Evolutionary conservation across 1,140 invertebrate species (phyloP).

Genomic region (Drosophila kurseongensis): DNA sequence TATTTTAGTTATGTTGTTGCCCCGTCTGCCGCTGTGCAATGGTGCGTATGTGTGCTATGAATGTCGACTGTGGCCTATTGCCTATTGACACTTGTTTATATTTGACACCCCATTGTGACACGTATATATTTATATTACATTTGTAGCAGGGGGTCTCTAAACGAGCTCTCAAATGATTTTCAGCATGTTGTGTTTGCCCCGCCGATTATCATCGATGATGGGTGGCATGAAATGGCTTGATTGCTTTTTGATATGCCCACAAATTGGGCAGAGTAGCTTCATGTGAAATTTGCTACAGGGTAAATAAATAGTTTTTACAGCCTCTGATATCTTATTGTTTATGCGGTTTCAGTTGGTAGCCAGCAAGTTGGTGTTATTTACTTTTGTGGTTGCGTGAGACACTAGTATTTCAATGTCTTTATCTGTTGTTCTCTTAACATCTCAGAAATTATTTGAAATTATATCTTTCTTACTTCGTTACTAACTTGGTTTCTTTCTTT

Average conservation of each 20-base stretch:
- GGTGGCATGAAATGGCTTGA: slow-evolving; percentile 32
- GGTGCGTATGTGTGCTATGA: slow-evolving; percentile 40
- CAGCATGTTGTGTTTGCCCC: slow-evolving; percentile 22
- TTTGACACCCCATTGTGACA: slow-evolving; percentile 65
- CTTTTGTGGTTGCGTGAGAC: slow-evolving; percentile 23
- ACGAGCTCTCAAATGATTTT: slow-evolving; percentile 17
- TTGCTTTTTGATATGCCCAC: slow-evolving; percentile 37
- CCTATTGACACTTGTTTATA: slow-evolving; percentile 79
- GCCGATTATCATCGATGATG: slow-evolving; percentile 35
- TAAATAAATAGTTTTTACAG: slow-evolving; percentile 17
- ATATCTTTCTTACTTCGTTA: slow-evolving; percentile 2
- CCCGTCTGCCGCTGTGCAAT: slow-evolving; percentile 15
- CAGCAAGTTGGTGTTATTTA: slow-evolving; percentile 5
- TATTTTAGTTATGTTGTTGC: slow-evolving; percentile 50
- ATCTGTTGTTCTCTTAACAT: background rate
- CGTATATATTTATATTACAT: slow-evolving; percentile 21
- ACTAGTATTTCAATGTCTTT: slow-evolving; percentile 12
- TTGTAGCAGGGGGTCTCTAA: slow-evolving; percentile 2
- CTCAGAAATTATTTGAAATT: background rate
- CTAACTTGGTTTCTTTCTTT: slow-evolving; percentile 2
- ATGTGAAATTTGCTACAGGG: slow-evolving; percentile 6
- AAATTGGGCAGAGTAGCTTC: slow-evolving; percentile 27
- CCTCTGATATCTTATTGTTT: background rate
- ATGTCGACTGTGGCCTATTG: slow-evolving; percentile 51
- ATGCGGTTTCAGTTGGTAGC: slow-evolving; percentile 6